Evolutionary conservation across 2,113 vertebrate species (phyloP).

Genomic region (Apus apus): DNA sequence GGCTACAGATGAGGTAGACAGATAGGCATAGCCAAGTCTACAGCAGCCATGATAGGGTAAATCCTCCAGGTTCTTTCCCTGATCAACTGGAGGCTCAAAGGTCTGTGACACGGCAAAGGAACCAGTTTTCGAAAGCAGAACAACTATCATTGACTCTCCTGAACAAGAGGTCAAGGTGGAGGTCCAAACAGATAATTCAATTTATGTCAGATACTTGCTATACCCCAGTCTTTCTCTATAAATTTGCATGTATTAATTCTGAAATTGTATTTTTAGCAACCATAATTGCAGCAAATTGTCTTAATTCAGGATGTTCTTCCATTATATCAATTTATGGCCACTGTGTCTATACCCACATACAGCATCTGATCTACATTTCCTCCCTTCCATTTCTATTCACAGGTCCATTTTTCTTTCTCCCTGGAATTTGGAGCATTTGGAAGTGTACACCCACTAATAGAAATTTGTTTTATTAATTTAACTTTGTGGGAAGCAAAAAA

Average conservation of each 20-base stretch:
- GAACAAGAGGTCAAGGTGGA: neutral
- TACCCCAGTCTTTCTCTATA: neutral
- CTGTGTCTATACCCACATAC: neutral
- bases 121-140: neutral
- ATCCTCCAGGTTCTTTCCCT: neutral
- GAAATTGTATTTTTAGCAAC: neutral
- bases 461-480: constrained; percentile 67
- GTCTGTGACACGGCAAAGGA: neutral
- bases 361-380: neutral
- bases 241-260: neutral
- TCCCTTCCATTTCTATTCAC: constrained; percentile 29
- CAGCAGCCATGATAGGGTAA: fast-evolving
- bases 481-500: neutral
- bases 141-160: fast-evolving
- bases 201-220: neutral
- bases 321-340: neutral
- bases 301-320: neutral
- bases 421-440: constrained; percentile 29
- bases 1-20: neutral
- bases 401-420: constrained; percentile 36
- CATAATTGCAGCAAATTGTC: fast-evolving
- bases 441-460: constrained; percentile 35
- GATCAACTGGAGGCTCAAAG: neutral
- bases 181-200: neutral
- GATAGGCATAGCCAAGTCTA: neutral